These are phyloP conservation scores for Burhinus bistriatus DNA, from an alignment of 2,113 vertebrate species.

Conservation along the genomic window DNA sequence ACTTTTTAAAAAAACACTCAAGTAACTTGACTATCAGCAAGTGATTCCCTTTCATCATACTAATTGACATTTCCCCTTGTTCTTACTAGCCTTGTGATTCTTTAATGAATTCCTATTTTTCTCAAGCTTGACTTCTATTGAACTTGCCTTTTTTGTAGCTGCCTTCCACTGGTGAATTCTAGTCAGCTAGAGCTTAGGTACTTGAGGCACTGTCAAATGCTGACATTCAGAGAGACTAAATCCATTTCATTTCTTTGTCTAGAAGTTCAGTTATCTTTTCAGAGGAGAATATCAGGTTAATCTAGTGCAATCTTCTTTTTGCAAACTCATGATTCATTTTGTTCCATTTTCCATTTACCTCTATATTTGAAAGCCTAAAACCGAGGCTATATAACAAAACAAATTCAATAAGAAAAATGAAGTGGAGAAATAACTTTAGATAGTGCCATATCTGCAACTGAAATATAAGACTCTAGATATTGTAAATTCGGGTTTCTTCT, in stretches of 20 bases:
- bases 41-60: neutral
- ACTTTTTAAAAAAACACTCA: neutral
- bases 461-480: conserved; percentile 39
- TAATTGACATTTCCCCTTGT: neutral
- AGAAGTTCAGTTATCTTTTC: conserved; percentile 3
- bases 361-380: neutral
- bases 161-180: neutral
- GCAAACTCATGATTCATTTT: conserved; percentile 45
- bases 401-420: conserved; percentile 27
- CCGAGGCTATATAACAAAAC: conserved; percentile 23
- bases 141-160: neutral
- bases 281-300: neutral
- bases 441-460: conserved; percentile 4
- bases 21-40: neutral
- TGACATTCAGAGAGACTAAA: conserved; percentile 42
- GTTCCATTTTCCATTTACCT: neutral
- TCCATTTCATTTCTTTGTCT: conserved; percentile 41
- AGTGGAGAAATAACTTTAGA: conserved; percentile 47
- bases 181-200: neutral
- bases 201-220: conserved; percentile 14
- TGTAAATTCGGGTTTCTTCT: conserved; percentile 48
- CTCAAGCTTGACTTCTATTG: neutral
- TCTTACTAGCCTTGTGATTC: neutral
- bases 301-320: conserved; percentile 1
- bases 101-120: neutral